A percentile compares a stretch with the other conserved stretches of the same genome.
Evolutionary conservation across 2,113 vertebrate genomes (phyloP).

Genomic region (Gambusia affinis): DNA sequence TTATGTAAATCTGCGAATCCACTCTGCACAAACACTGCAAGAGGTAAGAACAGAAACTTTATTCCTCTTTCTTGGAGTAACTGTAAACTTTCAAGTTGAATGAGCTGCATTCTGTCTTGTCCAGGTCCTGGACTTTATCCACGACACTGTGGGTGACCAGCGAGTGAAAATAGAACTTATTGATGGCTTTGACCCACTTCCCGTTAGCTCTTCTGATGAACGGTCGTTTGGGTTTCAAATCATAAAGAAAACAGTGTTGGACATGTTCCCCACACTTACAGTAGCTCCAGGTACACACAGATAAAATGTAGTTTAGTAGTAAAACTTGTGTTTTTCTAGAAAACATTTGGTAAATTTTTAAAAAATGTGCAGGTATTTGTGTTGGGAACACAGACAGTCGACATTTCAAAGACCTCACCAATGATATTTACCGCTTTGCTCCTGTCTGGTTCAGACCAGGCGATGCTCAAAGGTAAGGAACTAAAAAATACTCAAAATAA

Average conservation of each 20-base stretch:
- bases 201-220: constrained; percentile 85
- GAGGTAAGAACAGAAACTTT: constrained; percentile 79
- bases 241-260: constrained; percentile 86
- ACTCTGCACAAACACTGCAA: constrained; percentile 84
- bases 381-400: constrained; percentile 92
- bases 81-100: background rate
- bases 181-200: constrained; percentile 85
- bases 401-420: constrained; percentile 85
- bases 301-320: background rate
- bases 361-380: constrained; percentile 81
- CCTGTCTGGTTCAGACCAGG: constrained; percentile 80
- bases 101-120: background rate
- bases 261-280: constrained; percentile 86
- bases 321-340: background rate
- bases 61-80: background rate
- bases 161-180: constrained; percentile 86
- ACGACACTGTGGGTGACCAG: constrained; percentile 83
- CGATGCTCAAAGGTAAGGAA: constrained; percentile 81
- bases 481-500: background rate
- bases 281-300: constrained; percentile 85
- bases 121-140: constrained; percentile 85
- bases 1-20: constrained; percentile 88
- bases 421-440: constrained; percentile 86
- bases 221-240: constrained; percentile 86
- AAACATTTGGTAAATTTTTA: background rate